Evolutionary conservation across 2,888 invertebrate species (phyloP).

Genomic region (Tipula helvola): DNA sequence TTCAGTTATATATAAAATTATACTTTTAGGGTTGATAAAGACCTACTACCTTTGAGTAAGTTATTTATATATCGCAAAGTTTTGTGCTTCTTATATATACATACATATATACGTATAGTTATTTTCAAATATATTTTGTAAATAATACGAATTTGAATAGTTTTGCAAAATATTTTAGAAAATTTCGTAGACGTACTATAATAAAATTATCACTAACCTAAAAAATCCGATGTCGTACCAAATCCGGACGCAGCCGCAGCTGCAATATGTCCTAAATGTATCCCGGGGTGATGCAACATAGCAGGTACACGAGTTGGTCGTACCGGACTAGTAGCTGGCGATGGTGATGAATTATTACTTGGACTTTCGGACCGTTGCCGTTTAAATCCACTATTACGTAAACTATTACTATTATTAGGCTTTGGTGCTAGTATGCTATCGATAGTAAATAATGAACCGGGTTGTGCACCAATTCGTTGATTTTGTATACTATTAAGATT

Average conservation of each 20-base stretch:
- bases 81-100: too few species aligned
- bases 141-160: too few species aligned
- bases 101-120: too few species aligned
- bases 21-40: too few species aligned
- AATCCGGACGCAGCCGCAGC: conserved; percentile 48
- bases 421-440: conserved; percentile 74
- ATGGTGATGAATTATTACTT: conserved; percentile 38
- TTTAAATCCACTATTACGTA: conserved; percentile 5
- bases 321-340: conserved; percentile 40
- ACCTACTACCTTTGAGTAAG: too few species aligned
- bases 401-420: conserved; percentile 27
- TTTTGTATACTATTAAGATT: not conserved
- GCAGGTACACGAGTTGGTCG: conserved; percentile 35
- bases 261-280: conserved; percentile 49
- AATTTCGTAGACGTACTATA: too few species aligned
- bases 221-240: conserved; percentile 61
- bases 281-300: conserved; percentile 40
- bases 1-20: too few species aligned
- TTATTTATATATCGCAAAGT: too few species aligned
- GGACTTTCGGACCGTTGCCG: conserved; percentile 29
- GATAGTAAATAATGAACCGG: conserved; percentile 64
- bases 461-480: conserved; percentile 27
- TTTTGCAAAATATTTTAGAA: too few species aligned
- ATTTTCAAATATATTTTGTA: too few species aligned
- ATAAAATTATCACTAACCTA: conserved; percentile 47